phyloP scores from a whole-genome alignment of 2,113 vertebrate species.

The Zosterops pallidus region DNA sequence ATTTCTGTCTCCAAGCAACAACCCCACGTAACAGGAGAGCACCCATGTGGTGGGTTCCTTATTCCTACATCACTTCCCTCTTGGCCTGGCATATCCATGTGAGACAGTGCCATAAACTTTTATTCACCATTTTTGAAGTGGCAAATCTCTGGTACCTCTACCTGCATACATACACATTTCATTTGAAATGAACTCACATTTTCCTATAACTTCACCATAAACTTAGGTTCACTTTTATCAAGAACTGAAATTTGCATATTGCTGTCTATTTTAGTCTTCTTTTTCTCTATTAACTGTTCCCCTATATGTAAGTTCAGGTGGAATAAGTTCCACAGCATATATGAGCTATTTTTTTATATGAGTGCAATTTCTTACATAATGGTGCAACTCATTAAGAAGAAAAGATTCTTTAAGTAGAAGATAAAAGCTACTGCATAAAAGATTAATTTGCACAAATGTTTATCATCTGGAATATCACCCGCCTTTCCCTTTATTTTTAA shows the following conservation, averaged over 20 bases:
- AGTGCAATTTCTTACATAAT: constrained; percentile 39
- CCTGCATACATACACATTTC: background rate
- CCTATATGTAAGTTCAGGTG: background rate
- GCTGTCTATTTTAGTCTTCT: background rate
- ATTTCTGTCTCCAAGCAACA: background rate
- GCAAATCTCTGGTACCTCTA: background rate
- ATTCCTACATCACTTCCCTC: background rate
- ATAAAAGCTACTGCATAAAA: constrained; percentile 66
- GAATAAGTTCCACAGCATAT: background rate
- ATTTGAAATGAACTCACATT: background rate
- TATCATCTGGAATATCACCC: constrained; percentile 39
- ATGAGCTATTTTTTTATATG: background rate
- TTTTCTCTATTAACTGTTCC: background rate
- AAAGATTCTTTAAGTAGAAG: background rate
- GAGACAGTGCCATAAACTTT: background rate
- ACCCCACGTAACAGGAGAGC: background rate
- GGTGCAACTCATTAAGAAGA: constrained; percentile 22
- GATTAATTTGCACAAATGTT: constrained; percentile 60
- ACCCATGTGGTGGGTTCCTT: background rate
- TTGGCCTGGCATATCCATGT: background rate
- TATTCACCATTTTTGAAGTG: background rate
- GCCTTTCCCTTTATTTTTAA: background rate
- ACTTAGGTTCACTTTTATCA: background rate
- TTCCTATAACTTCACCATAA: background rate
- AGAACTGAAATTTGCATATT: background rate